Evolutionary conservation across 2,888 invertebrate genomes (phyloP), one percentile per base, ranked within the genome.

Genomic region (Pomacea canaliculata): DNA sequence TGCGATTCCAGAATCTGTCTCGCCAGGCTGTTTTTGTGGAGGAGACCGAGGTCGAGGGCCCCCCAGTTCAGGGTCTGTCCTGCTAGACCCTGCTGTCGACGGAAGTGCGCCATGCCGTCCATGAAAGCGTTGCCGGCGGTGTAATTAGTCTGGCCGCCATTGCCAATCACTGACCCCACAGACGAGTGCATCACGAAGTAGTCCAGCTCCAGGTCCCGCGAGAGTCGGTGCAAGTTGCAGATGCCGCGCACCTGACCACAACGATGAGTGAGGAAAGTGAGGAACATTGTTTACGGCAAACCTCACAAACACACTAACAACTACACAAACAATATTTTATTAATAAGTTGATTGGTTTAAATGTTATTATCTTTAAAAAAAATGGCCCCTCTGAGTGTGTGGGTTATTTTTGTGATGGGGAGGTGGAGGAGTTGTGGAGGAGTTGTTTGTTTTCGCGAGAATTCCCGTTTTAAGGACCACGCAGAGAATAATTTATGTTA

Each of bases 61-160:
- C 86, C 85, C 87, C 86, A 87, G 72, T 86, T 85, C 10, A 87
- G 85, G 23, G 76, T 78, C 76, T 85, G 85, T 5, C 79, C 86
- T 4, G 82, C 68, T 7, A 84, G 71, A 12, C 83, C 83, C 18
- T 74, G 71, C 13, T 70, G 60, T 16, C 83, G 78, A 19, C 87
- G 80, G 76, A 82, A 84, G 66, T 79, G 76, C 10, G 83, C 84
- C n/a, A 87, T 76, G 1, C 84, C 75, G 72, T 87, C 87, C 71
- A 83, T 75, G 68, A 87, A 87, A 4, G 83, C 80, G 71, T 86
- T 86, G 16, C 80, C 86, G 19, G 85, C 85, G 7, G 84, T 84
- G 76, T 87, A 86, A 72, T 83, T 85, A 27, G 83, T 73, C 70
- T 87, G 87, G 0, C 86, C 86, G 5, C 79, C 78, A 60, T 83